phyloP scores from a whole-genome alignment of 2,113 vertebrate genomes.

The Hystrix cristata region DNA sequence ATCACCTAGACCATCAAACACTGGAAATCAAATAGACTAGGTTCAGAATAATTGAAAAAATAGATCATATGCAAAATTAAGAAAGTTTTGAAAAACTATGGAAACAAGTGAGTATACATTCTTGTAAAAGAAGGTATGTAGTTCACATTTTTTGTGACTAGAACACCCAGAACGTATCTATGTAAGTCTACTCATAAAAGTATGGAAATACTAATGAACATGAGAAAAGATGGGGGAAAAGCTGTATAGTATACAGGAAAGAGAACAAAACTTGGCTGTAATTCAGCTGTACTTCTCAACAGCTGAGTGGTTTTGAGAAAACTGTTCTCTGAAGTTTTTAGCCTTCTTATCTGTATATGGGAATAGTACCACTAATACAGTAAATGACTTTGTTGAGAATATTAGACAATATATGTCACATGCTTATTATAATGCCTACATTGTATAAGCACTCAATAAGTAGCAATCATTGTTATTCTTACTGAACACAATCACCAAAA shows the following conservation, averaged over 20 bases:
- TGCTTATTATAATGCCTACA: neutral
- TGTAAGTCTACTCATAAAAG: constrained; percentile 16
- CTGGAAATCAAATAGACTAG: constrained; percentile 87
- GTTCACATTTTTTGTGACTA: constrained; percentile 56
- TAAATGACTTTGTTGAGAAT: neutral
- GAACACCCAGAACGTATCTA: constrained; percentile 53
- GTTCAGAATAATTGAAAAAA: constrained; percentile 69
- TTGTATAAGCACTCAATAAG: constrained; percentile 1
- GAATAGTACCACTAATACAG: neutral
- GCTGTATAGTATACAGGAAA: constrained; percentile 50
- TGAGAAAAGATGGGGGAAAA: constrained; percentile 52
- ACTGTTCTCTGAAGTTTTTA: neutral
- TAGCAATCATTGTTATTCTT: neutral
- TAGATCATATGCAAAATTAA: neutral
- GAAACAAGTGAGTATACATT: constrained; percentile 60
- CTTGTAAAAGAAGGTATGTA: constrained; percentile 50
- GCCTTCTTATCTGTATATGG: neutral
- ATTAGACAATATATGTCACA: neutral
- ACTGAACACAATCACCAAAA: constrained; percentile 24
- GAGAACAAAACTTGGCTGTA: neutral
- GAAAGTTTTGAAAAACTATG: constrained; percentile 61
- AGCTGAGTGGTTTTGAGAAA: constrained; percentile 6
- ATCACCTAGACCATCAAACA: constrained; percentile 98
- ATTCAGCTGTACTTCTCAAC: neutral
- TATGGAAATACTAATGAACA: constrained; percentile 59